Evolutionary conservation across 2,113 vertebrate species (phyloP).

Genomic region (Gadus macrocephalus): DNA sequence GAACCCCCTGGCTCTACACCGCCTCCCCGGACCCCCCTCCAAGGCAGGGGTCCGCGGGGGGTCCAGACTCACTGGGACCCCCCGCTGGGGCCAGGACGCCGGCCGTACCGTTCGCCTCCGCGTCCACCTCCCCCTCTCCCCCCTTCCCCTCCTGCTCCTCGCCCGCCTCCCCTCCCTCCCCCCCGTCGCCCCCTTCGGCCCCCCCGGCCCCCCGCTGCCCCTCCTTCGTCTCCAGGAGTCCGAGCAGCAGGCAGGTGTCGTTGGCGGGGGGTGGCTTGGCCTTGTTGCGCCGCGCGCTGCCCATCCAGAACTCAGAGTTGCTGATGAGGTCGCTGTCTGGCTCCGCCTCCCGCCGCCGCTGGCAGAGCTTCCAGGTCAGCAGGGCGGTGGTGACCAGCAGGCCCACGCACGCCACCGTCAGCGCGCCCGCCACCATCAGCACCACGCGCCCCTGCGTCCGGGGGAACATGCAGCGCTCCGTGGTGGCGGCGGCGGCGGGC

Average conservation of each 20-base stretch:
- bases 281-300: background rate
- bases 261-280: slow-evolving; percentile 17
- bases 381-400: slow-evolving; percentile 20
- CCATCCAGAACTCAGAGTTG: slow-evolving; percentile 20
- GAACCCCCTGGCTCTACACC: slow-evolving; percentile 9
- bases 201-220: background rate
- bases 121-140: slow-evolving; percentile 10
- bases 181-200: background rate
- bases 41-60: slow-evolving; percentile 7
- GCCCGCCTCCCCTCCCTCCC: slow-evolving; percentile 16
- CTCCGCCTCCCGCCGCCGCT: slow-evolving; percentile 24
- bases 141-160: slow-evolving; percentile 10
- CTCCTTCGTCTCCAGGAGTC: slow-evolving; percentile 11
- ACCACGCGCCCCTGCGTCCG: fast-evolving
- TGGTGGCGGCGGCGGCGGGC: background rate
- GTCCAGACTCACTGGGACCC: background rate
- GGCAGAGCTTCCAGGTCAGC: slow-evolving; percentile 39
- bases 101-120: background rate
- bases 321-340: slow-evolving; percentile 25
- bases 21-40: slow-evolving; percentile 17
- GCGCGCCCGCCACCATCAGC: slow-evolving; percentile 9
- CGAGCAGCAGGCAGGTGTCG: slow-evolving; percentile 41
- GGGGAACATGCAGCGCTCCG: fast-evolving
- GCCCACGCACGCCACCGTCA: slow-evolving; percentile 26
- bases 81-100: background rate